These are phyloP conservation scores for Xiphorhynchus elegans DNA, from an alignment of 2,113 vertebrate genomes.

Conservation along the genomic window DNA sequence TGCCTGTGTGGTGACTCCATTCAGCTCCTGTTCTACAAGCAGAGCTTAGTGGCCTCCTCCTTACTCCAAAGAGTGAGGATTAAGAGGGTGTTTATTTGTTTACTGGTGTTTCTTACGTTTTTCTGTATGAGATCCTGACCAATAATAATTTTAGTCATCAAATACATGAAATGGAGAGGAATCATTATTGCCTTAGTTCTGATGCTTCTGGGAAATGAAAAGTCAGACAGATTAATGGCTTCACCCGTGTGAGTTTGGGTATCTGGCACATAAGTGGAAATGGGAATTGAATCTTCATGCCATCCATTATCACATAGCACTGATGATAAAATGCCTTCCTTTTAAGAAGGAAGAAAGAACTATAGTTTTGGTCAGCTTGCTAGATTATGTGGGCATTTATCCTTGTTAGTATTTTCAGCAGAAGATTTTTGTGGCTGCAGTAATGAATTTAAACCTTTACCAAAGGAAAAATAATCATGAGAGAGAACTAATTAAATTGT, in stretches of 20 bases:
- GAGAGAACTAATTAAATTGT: background rate
- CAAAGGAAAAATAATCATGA: background rate
- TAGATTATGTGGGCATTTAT: background rate
- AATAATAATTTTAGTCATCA: background rate
- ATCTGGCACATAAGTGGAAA: background rate
- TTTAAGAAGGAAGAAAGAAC: background rate
- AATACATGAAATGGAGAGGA: background rate
- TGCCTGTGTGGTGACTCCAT: background rate
- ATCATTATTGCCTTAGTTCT: background rate
- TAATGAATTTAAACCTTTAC: background rate
- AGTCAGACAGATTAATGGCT: slow-evolving; percentile 1
- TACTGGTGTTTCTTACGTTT: background rate
- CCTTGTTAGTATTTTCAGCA: background rate
- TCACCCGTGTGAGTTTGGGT: background rate
- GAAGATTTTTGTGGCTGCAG: background rate
- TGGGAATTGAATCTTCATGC: background rate
- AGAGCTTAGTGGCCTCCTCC: background rate
- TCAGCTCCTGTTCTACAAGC: background rate
- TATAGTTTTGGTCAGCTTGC: background rate
- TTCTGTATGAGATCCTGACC: background rate
- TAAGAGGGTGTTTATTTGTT: background rate
- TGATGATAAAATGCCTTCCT: background rate
- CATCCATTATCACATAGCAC: background rate
- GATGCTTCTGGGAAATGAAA: background rate
- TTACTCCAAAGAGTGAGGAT: background rate